Conservation (phyloP, 2,888 invertebrate species). For the Litoditis marina region DNA sequence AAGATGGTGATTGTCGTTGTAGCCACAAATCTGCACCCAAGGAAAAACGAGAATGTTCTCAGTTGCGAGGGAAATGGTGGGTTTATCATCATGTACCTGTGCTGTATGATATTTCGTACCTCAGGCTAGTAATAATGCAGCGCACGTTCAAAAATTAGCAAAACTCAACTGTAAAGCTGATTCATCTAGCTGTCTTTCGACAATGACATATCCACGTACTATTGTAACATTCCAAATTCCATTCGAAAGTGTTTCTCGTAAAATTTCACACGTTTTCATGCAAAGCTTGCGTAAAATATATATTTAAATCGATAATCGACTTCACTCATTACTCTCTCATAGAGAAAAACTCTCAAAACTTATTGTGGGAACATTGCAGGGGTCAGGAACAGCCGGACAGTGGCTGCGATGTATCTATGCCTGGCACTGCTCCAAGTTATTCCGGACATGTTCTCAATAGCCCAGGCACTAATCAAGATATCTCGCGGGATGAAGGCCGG, state of each 20-base stretch:
- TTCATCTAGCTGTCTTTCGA: not conserved
- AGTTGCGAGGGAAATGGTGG: not conserved
- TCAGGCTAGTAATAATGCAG: too few species aligned
- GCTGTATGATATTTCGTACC: too few species aligned
- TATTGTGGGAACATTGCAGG: too few species aligned
- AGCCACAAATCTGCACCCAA: conserved; percentile 47
- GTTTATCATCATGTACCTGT: conserved; percentile 1
- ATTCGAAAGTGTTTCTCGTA: not conserved
- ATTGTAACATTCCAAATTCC: too few species aligned
- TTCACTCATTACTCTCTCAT: too few species aligned
- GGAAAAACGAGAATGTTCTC: too few species aligned
- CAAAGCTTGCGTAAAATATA: not conserved
- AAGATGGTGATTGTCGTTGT: conserved; percentile 46
- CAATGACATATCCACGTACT: too few species aligned
- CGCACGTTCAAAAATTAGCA: too few species aligned
- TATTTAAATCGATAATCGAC: not conserved
- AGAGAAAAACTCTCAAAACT: too few species aligned
- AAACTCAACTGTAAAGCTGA: too few species aligned
- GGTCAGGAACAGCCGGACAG: too few species aligned
- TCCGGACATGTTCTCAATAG: conserved; percentile 45
- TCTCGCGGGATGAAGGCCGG: conserved; percentile 27
- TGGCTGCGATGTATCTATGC: conserved; percentile 35
- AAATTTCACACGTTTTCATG: not conserved
- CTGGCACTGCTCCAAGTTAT: conserved; percentile 50
- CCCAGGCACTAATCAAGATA: conserved; percentile 34